phyloP scores from a whole-genome alignment of 1,140 invertebrate species.

The Musca domestica region DNA sequence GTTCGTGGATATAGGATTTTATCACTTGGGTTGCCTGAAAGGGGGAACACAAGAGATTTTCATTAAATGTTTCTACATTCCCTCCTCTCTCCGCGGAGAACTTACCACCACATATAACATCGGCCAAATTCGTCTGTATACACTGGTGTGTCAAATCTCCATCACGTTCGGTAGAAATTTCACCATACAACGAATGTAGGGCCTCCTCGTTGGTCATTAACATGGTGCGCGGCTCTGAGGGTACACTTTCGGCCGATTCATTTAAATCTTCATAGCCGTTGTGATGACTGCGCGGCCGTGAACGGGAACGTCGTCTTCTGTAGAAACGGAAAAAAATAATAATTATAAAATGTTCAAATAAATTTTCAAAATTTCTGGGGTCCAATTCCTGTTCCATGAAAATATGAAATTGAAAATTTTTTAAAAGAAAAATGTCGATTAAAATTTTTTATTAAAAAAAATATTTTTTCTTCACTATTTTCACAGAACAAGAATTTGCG shows the following conservation, averaged over 20 bases:
- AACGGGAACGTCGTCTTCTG: conserved; percentile 63
- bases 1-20: conserved; percentile 74
- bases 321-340: too few relatives aligned
- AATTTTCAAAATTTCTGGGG: too few relatives aligned
- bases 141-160: conserved; percentile 82
- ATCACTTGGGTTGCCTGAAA: conserved; percentile 77
- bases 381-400: too few relatives aligned
- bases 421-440: too few relatives aligned
- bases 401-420: too few relatives aligned
- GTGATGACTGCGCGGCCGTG: conserved; percentile 53
- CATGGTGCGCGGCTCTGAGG: conserved; percentile 61
- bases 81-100: too few relatives aligned
- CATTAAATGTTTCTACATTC: too few relatives aligned
- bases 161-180: conserved; percentile 78
- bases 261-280: conserved; percentile 38
- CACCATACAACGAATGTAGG: conserved; percentile 76
- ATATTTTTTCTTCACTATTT: too few relatives aligned
- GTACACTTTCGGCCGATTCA: conserved; percentile 37
- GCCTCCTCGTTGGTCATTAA: conserved; percentile 84
- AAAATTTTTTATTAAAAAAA: too few relatives aligned
- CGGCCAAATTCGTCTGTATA: conserved; percentile 82
- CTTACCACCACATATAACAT: conserved; percentile 81
- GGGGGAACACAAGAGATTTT: neutral
- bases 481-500: too few relatives aligned
- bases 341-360: too few relatives aligned